A percentile compares a stretch with the other conserved stretches of the same genome.
phyloP scores from a whole-genome alignment of 2,888 invertebrate genomes.

The Meloe dianella region DNA sequence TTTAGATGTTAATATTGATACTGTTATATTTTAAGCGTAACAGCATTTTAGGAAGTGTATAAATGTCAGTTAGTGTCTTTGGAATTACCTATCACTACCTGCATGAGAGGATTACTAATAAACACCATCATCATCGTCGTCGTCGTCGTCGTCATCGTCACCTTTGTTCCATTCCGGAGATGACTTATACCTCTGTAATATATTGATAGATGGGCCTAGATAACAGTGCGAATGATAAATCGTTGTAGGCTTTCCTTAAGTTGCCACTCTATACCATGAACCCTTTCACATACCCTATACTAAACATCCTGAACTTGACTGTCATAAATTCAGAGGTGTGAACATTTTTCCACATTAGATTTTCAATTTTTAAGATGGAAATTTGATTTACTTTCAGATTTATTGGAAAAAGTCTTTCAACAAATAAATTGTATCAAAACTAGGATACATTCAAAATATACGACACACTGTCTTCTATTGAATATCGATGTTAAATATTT shows the following conservation, averaged over 20 bases:
- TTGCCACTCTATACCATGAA: constrained; percentile 26
- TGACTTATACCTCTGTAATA: constrained; percentile 47
- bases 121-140: not conserved
- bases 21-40: not conserved
- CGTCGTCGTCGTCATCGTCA: constrained; percentile 18
- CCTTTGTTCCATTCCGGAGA: constrained; percentile 40
- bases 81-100: not conserved
- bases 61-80: not conserved
- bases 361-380: constrained; percentile 45
- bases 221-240: constrained; percentile 45
- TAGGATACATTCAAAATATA: constrained; percentile 4
- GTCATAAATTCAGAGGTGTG: constrained; percentile 49
- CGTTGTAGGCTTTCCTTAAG: constrained; percentile 42
- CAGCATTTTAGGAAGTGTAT: not conserved
- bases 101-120: not conserved
- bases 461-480: not conserved
- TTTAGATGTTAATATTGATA: not conserved
- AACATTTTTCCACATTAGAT: constrained; percentile 46
- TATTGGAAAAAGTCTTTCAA: constrained; percentile 35
- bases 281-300: constrained; percentile 30
- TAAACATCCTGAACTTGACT: constrained; percentile 18
- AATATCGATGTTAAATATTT: not conserved
- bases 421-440: constrained; percentile 40
- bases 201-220: constrained; percentile 48
- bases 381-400: constrained; percentile 45